phyloP scores from a whole-genome alignment of 2,113 vertebrate species.

The Ceuthmochares aereus region DNA sequence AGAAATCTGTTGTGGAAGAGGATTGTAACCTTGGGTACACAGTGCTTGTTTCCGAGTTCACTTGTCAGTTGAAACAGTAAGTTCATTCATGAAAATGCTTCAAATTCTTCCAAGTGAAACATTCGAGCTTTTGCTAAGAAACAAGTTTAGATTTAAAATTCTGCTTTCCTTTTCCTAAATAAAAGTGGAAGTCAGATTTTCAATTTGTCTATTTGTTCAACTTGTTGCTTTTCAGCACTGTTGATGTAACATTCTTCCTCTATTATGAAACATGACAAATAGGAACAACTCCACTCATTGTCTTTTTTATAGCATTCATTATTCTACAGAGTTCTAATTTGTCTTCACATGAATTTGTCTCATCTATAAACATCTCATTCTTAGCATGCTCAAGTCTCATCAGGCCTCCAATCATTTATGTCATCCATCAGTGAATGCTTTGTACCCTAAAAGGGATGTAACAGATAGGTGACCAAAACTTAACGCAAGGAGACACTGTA shows the following conservation, averaged over 20 bases:
- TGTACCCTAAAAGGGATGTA: neutral
- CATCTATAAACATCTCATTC: constrained; percentile 42
- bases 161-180: neutral
- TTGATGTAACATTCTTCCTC: neutral
- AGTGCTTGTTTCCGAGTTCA: neutral
- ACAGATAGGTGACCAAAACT: neutral
- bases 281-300: neutral
- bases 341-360: constrained; percentile 35
- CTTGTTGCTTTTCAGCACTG: neutral
- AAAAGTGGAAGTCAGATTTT: neutral
- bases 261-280: neutral
- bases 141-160: neutral
- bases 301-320: constrained; percentile 9
- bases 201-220: neutral
- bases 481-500: neutral
- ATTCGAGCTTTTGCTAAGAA: neutral
- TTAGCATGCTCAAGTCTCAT: neutral
- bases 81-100: neutral
- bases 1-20: neutral
- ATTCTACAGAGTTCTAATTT: neutral
- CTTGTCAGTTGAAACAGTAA: neutral
- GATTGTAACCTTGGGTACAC: neutral
- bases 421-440: neutral
- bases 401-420: neutral
- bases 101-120: neutral